Evolutionary conservation across 2,888 invertebrate species (phyloP), one percentile per base, ranked within the genome.

Genomic region (Cyclophora albipunctata): DNA sequence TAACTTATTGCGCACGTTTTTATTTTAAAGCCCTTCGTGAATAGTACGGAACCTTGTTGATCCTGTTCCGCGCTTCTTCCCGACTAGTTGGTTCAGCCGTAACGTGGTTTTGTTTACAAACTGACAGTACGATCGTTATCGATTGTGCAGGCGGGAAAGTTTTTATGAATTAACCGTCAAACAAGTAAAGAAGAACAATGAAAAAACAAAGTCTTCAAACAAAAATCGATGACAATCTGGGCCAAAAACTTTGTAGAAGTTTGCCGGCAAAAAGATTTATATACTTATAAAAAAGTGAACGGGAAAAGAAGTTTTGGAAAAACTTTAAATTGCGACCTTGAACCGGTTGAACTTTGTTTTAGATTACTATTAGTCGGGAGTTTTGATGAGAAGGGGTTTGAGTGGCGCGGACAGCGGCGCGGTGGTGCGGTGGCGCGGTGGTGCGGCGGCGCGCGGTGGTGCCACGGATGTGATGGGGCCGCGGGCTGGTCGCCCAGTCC

Each of bases 321-420:
- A 89, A 89, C 89, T 89, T 89, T 89, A 89, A 89, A 89, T 89
- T 89, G 88, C 88, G 88, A 85, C 89, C 89, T 89, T 89, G 89
- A 89, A 89, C 89, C 75, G 81, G 67, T 69, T 73, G 73, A 86
- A 87, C 81, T 88, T 86, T 84, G 86, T 83, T 86, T 84, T 72
- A 79, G 87, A 86, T 89, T 87, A 88, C 84, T 88, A 89, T 83
- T 87, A 79, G 78, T 80, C 71, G 73, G 69, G 74, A 78, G 80
- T 84, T 81, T 83, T 80, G 82, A 81, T 77, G 75, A 74, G 73
- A 79, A 73, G 71, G 76, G 75, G 78, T 81, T 80, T 78, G 78
- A 74, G 69, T 69, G 71, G 65, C 59, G 66, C 68, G 69, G 74
- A 66, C 71, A 69, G 68, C 60, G 20, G 20, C 20, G 20, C 20